Percentiles rank a stretch among this genome's conserved stretches.
Conservation (phyloP, 2,888 invertebrate genomes). For the Alsophila aescularia region DNA sequence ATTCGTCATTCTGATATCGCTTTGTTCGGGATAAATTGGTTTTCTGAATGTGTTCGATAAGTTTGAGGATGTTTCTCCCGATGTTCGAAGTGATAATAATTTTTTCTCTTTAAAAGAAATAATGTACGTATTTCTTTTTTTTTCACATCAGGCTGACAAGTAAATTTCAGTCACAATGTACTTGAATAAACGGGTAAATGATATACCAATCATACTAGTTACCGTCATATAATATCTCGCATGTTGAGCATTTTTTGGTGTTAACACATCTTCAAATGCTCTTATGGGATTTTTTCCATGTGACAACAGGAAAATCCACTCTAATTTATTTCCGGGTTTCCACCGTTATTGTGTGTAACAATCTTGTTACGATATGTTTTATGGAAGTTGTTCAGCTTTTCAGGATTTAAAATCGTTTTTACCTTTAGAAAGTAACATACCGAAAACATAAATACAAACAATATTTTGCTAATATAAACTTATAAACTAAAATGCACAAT, state of each 20-base stretch:
- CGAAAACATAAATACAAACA: too few relatives aligned
- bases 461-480: too few relatives aligned
- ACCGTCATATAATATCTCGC: background rate
- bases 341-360: constrained; percentile 14
- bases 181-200: too few relatives aligned
- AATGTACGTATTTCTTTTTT: background rate
- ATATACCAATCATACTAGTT: too few relatives aligned
- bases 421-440: too few relatives aligned
- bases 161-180: too few relatives aligned
- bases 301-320: constrained; percentile 29
- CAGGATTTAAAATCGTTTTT: too few relatives aligned
- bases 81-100: constrained; percentile 3
- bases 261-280: constrained; percentile 13
- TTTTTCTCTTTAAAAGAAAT: background rate
- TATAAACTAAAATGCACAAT: too few relatives aligned
- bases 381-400: constrained; percentile 7
- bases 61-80: constrained; percentile 41
- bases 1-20: constrained; percentile 46
- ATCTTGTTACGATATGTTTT: constrained; percentile 4
- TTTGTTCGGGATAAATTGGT: constrained; percentile 57
- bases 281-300: constrained; percentile 30
- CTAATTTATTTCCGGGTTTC: constrained; percentile 28
- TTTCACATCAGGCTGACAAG: too few relatives aligned
- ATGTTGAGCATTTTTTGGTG: constrained; percentile 5
- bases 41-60: constrained; percentile 36